phyloP scores from a whole-genome alignment of 2,888 invertebrate genomes.

The Chrysomela aeneicollis region DNA sequence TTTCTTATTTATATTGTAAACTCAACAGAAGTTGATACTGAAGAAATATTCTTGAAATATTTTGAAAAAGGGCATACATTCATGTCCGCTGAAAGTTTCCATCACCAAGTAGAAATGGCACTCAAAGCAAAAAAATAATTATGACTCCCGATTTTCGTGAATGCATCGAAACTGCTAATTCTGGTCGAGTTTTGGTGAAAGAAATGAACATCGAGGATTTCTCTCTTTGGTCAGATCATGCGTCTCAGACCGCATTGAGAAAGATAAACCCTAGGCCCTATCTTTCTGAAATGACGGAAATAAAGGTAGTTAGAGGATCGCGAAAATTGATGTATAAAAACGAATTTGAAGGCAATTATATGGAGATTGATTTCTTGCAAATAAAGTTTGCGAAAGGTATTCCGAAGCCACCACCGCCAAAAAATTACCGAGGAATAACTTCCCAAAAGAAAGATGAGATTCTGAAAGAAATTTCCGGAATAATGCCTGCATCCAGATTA shows the following conservation, averaged over 20 bases:
- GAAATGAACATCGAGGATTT: conserved; percentile 3
- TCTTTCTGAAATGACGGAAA: conserved; percentile 1
- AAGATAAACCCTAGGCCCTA: conserved; percentile 3
- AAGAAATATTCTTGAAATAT: conserved; percentile 13
- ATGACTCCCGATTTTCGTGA: conserved; percentile 2
- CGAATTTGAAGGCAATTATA: too few species aligned
- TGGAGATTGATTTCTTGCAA: not conserved
- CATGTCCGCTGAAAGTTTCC: not conserved
- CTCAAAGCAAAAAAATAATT: not conserved
- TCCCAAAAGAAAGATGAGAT: not conserved
- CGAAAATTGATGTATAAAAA: conserved; percentile 6
- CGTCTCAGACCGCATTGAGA: too few species aligned
- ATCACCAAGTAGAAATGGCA: conserved; percentile 5
- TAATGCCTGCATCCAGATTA: conserved; percentile 1
- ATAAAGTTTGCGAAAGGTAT: conserved; percentile 2
- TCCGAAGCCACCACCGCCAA: not conserved
- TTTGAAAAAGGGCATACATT: conserved; percentile 8
- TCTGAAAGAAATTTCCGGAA: not conserved
- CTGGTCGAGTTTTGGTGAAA: conserved; percentile 1
- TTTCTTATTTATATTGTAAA: not conserved
- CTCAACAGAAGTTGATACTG: conserved; percentile 15
- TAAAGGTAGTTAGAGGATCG: conserved; percentile 6
- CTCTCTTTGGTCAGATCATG: conserved; percentile 4
- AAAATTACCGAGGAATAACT: not conserved
- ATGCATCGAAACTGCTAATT: conserved; percentile 4